These are phyloP conservation scores for Battus philenor DNA, from an alignment of 1,140 invertebrate species.

Conservation along the genomic window DNA sequence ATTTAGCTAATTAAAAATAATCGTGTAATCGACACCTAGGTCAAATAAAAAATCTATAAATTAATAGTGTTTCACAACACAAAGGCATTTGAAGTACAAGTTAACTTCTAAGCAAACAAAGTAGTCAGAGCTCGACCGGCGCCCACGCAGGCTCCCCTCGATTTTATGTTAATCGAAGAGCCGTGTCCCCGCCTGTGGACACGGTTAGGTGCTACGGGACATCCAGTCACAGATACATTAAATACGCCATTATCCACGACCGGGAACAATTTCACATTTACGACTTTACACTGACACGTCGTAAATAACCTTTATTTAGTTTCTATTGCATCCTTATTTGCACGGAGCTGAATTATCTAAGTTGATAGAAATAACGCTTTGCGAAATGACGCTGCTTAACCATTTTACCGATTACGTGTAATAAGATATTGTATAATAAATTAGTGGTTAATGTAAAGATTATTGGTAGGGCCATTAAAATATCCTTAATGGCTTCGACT, in stretches of 20 bases:
- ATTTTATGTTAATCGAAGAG: conserved; percentile 75
- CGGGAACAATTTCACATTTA: conserved; percentile 60
- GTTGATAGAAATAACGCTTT: background rate
- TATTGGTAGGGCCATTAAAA: no score
- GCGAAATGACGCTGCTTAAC: no score
- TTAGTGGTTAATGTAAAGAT: no score
- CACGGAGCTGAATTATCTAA: conserved; percentile 22
- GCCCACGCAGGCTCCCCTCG: conserved; percentile 57
- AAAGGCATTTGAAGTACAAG: conserved; percentile 8
- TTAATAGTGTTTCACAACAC: background rate
- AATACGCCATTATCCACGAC: conserved; percentile 43
- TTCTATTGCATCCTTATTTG: conserved; percentile 42
- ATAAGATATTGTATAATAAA: no score
- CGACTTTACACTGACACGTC: conserved; percentile 52
- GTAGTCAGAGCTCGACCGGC: conserved; percentile 18
- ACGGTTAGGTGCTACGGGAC: conserved; percentile 47
- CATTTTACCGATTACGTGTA: no score
- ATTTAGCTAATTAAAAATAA: no score
- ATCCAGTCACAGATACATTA: conserved; percentile 44
- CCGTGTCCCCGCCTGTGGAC: conserved; percentile 49
- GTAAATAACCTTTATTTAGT: conserved; percentile 52
- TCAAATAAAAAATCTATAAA: no score
- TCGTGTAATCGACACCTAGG: no score
- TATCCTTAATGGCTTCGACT: no score
- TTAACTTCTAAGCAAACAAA: conserved; percentile 12